These are phyloP conservation scores for Dasypolia templi DNA, from an alignment of 2,888 invertebrate species.

Conservation along the genomic window DNA sequence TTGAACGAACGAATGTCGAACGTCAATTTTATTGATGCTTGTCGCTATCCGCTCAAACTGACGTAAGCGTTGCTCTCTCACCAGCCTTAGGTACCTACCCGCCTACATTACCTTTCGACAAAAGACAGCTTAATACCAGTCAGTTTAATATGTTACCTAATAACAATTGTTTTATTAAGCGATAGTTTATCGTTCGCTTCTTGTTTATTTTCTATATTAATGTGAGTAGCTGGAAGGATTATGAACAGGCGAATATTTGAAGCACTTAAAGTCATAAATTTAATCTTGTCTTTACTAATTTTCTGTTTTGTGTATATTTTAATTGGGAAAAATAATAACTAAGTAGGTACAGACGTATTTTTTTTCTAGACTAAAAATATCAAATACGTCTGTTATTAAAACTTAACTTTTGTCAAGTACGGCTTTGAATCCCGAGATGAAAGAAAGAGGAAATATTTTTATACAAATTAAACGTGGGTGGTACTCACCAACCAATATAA, in stretches of 20 bases:
- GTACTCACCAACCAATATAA: background rate
- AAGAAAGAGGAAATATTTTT: slow-evolving; percentile 8
- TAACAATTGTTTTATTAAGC: slow-evolving; percentile 66
- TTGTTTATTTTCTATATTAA: slow-evolving; percentile 16
- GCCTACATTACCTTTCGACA: slow-evolving; percentile 69
- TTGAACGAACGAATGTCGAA: too few species aligned
- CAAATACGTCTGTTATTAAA: slow-evolving; percentile 34
- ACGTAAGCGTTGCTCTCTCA: background rate
- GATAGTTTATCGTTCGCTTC: slow-evolving; percentile 57
- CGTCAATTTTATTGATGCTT: too few species aligned
- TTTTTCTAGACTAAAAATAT: slow-evolving; percentile 6
- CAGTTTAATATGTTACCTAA: slow-evolving; percentile 66
- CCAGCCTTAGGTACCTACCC: slow-evolving; percentile 35
- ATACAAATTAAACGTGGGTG: slow-evolving; percentile 11
- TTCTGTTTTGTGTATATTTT: slow-evolving; percentile 1
- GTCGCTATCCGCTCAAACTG: slow-evolving; percentile 4
- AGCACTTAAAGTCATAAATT: background rate
- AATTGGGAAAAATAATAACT: slow-evolving; percentile 4
- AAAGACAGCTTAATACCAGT: slow-evolving; percentile 70
- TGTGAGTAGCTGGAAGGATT: background rate
- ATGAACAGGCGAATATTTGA: background rate
- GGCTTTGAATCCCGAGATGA: slow-evolving; percentile 27
- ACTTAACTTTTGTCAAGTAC: slow-evolving; percentile 36
- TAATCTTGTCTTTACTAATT: background rate
- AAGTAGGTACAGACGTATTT: background rate